Conservation (phyloP, 2,888 invertebrate genomes). For the Tenodera sinensis region DNA sequence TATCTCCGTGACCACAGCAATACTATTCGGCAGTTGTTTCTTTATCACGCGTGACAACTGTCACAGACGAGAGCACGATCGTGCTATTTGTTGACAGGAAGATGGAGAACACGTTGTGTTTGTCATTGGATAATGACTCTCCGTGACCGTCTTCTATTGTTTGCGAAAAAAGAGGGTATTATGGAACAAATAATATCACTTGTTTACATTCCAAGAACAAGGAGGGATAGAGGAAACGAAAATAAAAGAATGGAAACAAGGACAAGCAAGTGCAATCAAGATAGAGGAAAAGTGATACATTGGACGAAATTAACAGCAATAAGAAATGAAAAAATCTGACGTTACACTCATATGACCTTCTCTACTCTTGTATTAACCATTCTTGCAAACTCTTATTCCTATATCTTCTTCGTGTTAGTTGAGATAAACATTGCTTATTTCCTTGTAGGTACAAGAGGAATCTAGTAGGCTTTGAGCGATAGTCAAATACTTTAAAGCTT, state of each 20-base stretch:
- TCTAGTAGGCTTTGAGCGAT: too few species aligned
- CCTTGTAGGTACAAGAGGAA: too few species aligned
- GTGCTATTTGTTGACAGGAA: background rate
- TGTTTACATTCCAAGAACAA: background rate
- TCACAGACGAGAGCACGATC: background rate
- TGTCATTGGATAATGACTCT: background rate
- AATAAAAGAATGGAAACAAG: background rate
- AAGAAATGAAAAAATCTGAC: too few species aligned
- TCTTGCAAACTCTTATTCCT: too few species aligned
- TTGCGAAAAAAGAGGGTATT: too few species aligned
- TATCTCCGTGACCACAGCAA: background rate
- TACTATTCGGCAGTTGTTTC: background rate
- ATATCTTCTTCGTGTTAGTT: too few species aligned
- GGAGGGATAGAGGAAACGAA: background rate
- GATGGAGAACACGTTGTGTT: background rate
- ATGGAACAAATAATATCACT: background rate
- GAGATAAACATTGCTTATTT: too few species aligned
- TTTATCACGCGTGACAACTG: background rate
- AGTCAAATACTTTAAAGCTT: too few species aligned
- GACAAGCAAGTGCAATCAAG: background rate
- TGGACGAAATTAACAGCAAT: background rate
- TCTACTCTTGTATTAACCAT: too few species aligned
- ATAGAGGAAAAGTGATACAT: background rate
- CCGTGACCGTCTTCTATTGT: too few species aligned
- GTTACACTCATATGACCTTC: too few species aligned